Percentiles rank a stretch among this genome's conserved stretches.
These are phyloP conservation scores for Drosophila infuscata DNA, from an alignment of 2,888 invertebrate genomes.

Conservation along the genomic window DNA sequence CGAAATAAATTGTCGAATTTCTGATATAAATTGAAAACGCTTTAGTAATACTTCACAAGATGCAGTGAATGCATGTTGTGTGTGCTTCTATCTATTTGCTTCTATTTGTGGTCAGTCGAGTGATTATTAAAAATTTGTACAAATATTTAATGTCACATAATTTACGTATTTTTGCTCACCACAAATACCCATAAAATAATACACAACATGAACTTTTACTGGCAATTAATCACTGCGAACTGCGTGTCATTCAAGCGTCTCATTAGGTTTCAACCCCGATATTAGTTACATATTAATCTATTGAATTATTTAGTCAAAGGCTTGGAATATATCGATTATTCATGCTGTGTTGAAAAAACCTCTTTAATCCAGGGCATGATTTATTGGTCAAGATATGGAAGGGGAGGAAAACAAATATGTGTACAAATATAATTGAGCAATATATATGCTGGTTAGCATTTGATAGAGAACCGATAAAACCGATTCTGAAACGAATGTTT, in stretches of 20 bases:
- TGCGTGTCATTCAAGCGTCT: slow-evolving; percentile 49
- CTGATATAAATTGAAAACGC: slow-evolving; percentile 73
- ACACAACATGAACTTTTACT: background rate
- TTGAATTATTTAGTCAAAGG: slow-evolving; percentile 51
- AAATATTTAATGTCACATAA: slow-evolving; percentile 10
- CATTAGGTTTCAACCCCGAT: slow-evolving; percentile 43
- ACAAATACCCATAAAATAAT: slow-evolving; percentile 36
- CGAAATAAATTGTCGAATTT: slow-evolving; percentile 79
- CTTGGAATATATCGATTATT: slow-evolving; percentile 42
- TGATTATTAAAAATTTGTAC: slow-evolving; percentile 23
- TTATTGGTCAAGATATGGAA: slow-evolving; percentile 26
- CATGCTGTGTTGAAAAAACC: background rate
- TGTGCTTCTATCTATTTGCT: slow-evolving; percentile 4
- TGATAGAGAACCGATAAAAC: background rate
- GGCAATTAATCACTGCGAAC: slow-evolving; percentile 49
- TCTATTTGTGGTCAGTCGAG: slow-evolving; percentile 34
- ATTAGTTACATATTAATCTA: slow-evolving; percentile 46
- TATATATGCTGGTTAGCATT: background rate
- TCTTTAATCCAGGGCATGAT: slow-evolving; percentile 41
- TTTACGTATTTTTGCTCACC: slow-evolving; percentile 26
- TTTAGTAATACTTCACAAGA: slow-evolving; percentile 49
- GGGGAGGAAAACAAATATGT: slow-evolving; percentile 5
- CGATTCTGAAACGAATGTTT: too few species aligned
- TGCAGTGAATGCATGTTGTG: slow-evolving; percentile 9
- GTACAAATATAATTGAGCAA: background rate